These are phyloP conservation scores for Ophonus ardosiacus DNA, from an alignment of 2,888 invertebrate species.

Conservation along the genomic window DNA sequence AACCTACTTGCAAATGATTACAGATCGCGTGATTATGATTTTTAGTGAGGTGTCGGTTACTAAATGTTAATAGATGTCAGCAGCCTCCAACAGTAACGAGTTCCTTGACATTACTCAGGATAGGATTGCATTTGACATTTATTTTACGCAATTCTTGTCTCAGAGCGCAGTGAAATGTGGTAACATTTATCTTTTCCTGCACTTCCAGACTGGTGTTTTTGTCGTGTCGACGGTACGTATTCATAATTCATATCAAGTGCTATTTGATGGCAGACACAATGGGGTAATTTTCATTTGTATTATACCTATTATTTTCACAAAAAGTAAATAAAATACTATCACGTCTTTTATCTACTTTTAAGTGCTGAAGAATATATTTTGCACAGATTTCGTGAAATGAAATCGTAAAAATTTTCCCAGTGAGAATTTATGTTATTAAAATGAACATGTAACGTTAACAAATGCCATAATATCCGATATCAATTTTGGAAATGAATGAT, in stretches of 20 bases:
- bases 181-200: conserved; percentile 51
- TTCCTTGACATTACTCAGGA: conserved; percentile 34
- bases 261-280: conserved; percentile 1
- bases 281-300: neutral
- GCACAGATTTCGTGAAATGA: too few relatives aligned
- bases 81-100: conserved; percentile 2
- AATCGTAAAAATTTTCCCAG: too few relatives aligned
- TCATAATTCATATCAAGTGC: conserved; percentile 29
- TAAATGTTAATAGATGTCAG: conserved; percentile 35
- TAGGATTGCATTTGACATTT: conserved; percentile 50
- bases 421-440: too few relatives aligned
- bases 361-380: too few relatives aligned
- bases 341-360: too few relatives aligned
- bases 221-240: conserved; percentile 1
- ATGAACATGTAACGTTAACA: too few relatives aligned
- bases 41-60: conserved; percentile 22
- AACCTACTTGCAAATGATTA: neutral
- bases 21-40: neutral
- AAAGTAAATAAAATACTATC: neutral
- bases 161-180: conserved; percentile 28
- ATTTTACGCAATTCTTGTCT: conserved; percentile 51
- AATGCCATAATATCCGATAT: too few relatives aligned
- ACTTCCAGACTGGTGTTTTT: conserved; percentile 30
- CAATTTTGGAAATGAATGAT: too few relatives aligned
- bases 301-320: neutral